Evolutionary conservation across 2,113 vertebrate genomes (phyloP), one percentile per base, ranked within the genome.

Genomic region (Pica pica): DNA sequence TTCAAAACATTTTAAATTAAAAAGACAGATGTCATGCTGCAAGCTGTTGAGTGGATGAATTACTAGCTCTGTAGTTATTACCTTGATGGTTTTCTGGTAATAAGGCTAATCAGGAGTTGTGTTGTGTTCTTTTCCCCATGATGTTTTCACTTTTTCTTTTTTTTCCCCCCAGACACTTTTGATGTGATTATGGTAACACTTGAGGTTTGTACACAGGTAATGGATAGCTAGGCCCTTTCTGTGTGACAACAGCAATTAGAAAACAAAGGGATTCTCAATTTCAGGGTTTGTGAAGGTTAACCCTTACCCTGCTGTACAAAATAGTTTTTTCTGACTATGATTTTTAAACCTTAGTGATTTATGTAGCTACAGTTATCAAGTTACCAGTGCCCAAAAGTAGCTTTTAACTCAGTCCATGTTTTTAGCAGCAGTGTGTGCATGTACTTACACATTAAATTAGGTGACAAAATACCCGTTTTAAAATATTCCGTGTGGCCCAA

Each of bases 81-180:
- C 23, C 61, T 59, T 4, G 5, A 5, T 28, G 42, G 14, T 17
- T n/a, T 93, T 82, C 39, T 90, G 75, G 19, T 68, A 33, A n/a
- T 52, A 23, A 52, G 30, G 42, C 50, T 70, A 31, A 35, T 6
- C 17, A 18, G 7, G 15, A 8, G 27, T 74, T 49, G 16, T 30
- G 11, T 7, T 57, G 44, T n/a, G 39, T 35, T 60, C 8, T 14
- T 5, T 20, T 28, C 23, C 33, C 24, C 11, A 3, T 8, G 1
- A 27, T 33, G 19, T 41, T 85, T 81, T 86, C n/a, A 19, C 46
- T 44, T 60, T 33, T 39, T 39, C n/a, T 39, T 39, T 28, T 18
- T 2, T 5, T 23, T 1, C 2, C 46, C 1, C 3, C 42, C 35
- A 9, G 23, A 78, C 67, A 27, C 6, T 59, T 2, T n/a, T 49